Conservation (phyloP, 1,140 invertebrate species). For the Papilio polyxenes region DNA sequence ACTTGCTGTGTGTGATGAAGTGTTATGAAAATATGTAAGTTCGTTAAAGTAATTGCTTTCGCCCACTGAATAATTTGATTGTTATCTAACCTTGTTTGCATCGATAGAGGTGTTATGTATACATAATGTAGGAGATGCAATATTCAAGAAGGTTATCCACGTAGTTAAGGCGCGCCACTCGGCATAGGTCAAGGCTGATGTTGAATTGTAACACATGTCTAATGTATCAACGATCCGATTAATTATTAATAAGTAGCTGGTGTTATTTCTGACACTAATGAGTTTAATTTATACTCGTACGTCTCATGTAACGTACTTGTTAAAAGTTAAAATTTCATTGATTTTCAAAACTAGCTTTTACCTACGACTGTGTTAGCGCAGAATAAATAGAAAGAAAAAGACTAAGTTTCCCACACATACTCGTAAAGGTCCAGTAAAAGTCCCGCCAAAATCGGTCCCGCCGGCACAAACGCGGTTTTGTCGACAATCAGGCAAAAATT, state of each 20-base stretch:
- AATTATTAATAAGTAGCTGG: background rate
- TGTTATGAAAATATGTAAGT: conserved; percentile 5
- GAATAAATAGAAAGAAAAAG: too few species aligned
- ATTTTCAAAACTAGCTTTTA: too few species aligned
- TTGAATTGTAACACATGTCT: background rate
- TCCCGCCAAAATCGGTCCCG: too few species aligned
- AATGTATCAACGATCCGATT: background rate
- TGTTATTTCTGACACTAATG: background rate
- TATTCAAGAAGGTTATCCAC: conserved; percentile 22
- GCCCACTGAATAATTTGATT: conserved; percentile 17
- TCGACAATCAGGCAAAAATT: too few species aligned
- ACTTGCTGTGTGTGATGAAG: background rate
- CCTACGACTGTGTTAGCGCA: too few species aligned
- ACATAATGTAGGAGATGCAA: conserved; percentile 13
- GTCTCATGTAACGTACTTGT: too few species aligned
- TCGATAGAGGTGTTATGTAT: conserved; percentile 26
- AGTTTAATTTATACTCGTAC: background rate
- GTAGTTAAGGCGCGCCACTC: background rate
- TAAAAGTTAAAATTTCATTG: too few species aligned
- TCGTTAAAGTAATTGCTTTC: conserved; percentile 24
- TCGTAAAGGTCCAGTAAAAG: too few species aligned
- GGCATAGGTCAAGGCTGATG: background rate
- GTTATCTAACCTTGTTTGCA: conserved; percentile 12
- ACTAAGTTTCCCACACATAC: too few species aligned
- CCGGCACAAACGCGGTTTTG: too few species aligned